phyloP scores from a whole-genome alignment of 2,113 vertebrate species.

The Cervus canadensis region DNA sequence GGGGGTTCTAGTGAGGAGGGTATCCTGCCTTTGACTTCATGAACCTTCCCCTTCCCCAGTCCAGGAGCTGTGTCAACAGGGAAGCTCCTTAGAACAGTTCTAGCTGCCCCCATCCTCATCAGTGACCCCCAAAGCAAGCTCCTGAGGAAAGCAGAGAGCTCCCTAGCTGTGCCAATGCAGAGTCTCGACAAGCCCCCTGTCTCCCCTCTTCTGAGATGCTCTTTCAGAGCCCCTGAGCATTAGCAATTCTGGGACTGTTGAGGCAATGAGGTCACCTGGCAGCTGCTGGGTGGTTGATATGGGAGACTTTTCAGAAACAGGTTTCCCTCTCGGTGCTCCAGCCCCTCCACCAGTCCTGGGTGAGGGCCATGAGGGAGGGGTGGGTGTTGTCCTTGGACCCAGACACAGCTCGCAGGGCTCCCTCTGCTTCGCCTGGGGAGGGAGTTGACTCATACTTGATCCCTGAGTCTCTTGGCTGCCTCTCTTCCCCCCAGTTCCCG shows the following conservation, averaged over 20 bases:
- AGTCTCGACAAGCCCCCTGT: too few species aligned
- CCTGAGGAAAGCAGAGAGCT: background rate
- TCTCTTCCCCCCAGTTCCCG: background rate
- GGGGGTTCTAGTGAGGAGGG: background rate
- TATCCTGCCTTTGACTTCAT: background rate
- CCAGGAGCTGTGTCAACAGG: background rate
- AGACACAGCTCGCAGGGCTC: background rate
- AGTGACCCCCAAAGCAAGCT: background rate
- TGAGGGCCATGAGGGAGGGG: background rate
- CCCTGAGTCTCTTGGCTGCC: background rate
- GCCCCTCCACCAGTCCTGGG: background rate
- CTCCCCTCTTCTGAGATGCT: background rate
- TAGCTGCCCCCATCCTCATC: background rate
- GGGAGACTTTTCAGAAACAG: background rate
- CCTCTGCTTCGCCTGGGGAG: background rate
- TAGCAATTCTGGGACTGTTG: too few species aligned
- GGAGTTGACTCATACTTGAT: background rate
- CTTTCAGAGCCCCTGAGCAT: background rate
- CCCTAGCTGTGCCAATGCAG: fast-evolving
- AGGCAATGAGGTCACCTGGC: background rate
- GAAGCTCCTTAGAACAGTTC: background rate
- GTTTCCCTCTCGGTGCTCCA: background rate
- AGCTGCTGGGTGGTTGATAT: background rate
- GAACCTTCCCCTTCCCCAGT: background rate
- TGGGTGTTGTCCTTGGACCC: background rate